phyloP scores from a whole-genome alignment of 2,113 vertebrate genomes.

The Hypanus sabinus region DNA sequence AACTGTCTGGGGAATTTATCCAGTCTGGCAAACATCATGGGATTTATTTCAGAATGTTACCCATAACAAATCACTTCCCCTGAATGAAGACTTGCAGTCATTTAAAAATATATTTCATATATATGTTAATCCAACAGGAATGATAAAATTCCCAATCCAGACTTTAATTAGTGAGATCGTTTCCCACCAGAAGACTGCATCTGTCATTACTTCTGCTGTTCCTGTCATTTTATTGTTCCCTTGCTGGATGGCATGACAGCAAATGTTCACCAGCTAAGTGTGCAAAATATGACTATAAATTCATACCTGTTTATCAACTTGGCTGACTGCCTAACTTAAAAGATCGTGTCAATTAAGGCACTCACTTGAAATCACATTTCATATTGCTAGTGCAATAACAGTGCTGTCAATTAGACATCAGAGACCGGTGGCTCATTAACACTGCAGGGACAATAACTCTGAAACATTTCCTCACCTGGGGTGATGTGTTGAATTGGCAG shows the following conservation, averaged over 20 bases:
- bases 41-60: constrained; percentile 22
- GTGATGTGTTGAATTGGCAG: background rate
- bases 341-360: constrained; percentile 14
- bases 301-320: constrained; percentile 28
- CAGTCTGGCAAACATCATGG: background rate
- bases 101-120: constrained; percentile 9
- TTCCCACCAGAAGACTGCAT: constrained; percentile 11
- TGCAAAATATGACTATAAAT: constrained; percentile 16
- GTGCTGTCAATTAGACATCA: constrained; percentile 30
- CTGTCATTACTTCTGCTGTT: constrained; percentile 28
- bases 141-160: constrained; percentile 24
- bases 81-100: background rate
- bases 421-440: constrained; percentile 32
- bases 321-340: constrained; percentile 20
- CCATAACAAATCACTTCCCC: constrained; percentile 13
- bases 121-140: constrained; percentile 16
- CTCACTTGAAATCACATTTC: background rate
- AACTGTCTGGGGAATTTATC: background rate
- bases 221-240: constrained; percentile 13
- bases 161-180: constrained; percentile 30
- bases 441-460: background rate
- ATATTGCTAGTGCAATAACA: background rate
- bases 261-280: constrained; percentile 7
- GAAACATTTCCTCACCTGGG: constrained; percentile 27
- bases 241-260: constrained; percentile 1